Base-by-base conservation (phyloP, 2,797 vertebrate genomes). In the Fistularia tabacaria region DNA sequence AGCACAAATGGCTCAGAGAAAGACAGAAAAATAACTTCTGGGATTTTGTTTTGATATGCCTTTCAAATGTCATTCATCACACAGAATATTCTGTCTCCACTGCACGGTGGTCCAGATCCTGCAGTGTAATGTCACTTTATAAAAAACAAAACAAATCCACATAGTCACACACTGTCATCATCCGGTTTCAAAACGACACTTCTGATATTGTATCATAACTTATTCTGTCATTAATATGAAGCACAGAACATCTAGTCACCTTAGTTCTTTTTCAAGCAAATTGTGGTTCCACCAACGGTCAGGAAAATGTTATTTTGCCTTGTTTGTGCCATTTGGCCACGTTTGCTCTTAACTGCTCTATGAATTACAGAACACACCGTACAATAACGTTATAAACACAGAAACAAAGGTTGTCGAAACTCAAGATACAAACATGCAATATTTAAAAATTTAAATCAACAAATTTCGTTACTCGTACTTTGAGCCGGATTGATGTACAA, bases 391-490 rank as follows among this genome's bases (percentile, higher is more conserved):
- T 46, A 37, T 3, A 51, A 74, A 74, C 53, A 62, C 36, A 61
- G 10, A 49, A 73, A 77, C 54, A 54, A 48, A 14, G 57, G 4
- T 46, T 67, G 51, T 57, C 49, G n/a, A 65, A 42, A 54, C 39
- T 51, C 53, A 60, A 66, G 15, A 6, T 62, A 74, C 46, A 61
- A 66, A 61, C 71, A 73, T 75, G 66, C 71, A 73, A 49, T 46
- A 57, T 66, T 66, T 59, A 51, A 73, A 53, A 36, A 49, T 61
- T 72, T 36, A 40, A 62, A 53, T 11, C 0, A 43, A 43, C 8
- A n/a, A 8, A 57, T 45, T 56, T 55, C 38, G 54, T 62, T 25
- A 25, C 25, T 25, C 25, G 25, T 5, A 25, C 51, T 54, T 59
- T 57, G 54, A 39, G 57, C 38, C 45, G 13, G 25, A 45, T 9